Conservation (phyloP, 2,113 vertebrate species). For the Piprites chloris region DNA sequence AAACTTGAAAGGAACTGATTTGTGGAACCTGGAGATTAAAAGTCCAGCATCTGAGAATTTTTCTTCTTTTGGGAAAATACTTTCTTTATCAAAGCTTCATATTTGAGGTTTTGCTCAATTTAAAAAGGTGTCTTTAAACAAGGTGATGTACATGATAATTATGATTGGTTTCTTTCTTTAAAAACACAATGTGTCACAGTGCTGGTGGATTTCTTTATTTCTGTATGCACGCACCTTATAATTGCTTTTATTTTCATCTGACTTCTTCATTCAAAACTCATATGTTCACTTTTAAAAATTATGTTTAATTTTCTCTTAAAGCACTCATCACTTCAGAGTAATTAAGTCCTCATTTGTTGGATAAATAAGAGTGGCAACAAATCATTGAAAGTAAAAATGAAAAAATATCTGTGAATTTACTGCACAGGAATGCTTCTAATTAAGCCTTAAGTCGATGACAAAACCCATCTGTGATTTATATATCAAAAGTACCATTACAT, state of each 20-base stretch:
- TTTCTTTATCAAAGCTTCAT: background rate
- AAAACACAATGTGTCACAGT: background rate
- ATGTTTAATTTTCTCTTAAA: background rate
- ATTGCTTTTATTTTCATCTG: background rate
- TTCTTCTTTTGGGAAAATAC: background rate
- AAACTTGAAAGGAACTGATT: background rate
- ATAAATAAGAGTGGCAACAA: background rate
- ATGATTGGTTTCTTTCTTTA: background rate
- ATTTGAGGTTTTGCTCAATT: background rate
- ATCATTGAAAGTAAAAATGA: background rate
- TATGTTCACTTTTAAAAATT: background rate
- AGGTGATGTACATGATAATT: background rate
- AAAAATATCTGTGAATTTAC: background rate
- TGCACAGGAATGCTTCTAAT: background rate
- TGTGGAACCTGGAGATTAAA: background rate
- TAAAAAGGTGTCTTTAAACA: background rate
- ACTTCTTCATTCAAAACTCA: background rate
- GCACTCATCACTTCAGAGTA: background rate
- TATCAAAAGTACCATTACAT: background rate
- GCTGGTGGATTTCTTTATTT: background rate
- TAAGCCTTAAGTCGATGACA: background rate
- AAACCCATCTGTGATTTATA: background rate
- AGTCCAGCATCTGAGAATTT: background rate
- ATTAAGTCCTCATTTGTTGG: background rate
- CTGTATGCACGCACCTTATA: rapidly evolving